These are phyloP conservation scores for Lydus trimaculatus DNA, from an alignment of 2,888 invertebrate species.

Conservation along the genomic window DNA sequence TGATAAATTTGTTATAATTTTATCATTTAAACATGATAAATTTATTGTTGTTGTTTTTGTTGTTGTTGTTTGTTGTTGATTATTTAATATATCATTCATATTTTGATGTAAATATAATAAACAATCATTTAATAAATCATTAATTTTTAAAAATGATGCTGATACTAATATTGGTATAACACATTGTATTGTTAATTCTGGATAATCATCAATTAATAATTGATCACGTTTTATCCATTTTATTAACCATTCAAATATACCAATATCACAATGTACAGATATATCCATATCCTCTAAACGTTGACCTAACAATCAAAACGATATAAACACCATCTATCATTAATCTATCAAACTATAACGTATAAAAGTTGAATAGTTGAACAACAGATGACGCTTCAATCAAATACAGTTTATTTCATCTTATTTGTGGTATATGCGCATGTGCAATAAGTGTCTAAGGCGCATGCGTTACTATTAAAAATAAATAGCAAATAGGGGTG, in stretches of 20 bases:
- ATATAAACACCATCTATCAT: background rate
- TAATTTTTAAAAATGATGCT: slow-evolving; percentile 95
- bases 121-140: slow-evolving; percentile 85
- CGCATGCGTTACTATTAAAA: no score
- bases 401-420: no score
- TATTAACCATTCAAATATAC: slow-evolving; percentile 97
- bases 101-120: slow-evolving; percentile 85
- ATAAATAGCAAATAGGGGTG: no score
- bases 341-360: no score
- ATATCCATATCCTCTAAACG: slow-evolving; percentile 72
- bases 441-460: no score
- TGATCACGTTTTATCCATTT: slow-evolving; percentile 89
- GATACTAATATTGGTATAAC: slow-evolving; percentile 94
- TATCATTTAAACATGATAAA: slow-evolving; percentile 87
- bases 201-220: slow-evolving; percentile 71
- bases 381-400: background rate
- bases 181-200: slow-evolving; percentile 78
- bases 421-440: no score
- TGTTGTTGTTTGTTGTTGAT: slow-evolving; percentile 67
- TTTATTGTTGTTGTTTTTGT: slow-evolving; percentile 71
- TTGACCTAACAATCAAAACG: slow-evolving; percentile 38
- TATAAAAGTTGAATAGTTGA: background rate
- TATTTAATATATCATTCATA: slow-evolving; percentile 86
- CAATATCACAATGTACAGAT: slow-evolving; percentile 95
- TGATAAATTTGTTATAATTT: slow-evolving; percentile 73